Evolutionary conservation across 2,797 vertebrate genomes (phyloP), one percentile per base, ranked within the genome.

Genomic region (Pyrrhura leucotis): DNA sequence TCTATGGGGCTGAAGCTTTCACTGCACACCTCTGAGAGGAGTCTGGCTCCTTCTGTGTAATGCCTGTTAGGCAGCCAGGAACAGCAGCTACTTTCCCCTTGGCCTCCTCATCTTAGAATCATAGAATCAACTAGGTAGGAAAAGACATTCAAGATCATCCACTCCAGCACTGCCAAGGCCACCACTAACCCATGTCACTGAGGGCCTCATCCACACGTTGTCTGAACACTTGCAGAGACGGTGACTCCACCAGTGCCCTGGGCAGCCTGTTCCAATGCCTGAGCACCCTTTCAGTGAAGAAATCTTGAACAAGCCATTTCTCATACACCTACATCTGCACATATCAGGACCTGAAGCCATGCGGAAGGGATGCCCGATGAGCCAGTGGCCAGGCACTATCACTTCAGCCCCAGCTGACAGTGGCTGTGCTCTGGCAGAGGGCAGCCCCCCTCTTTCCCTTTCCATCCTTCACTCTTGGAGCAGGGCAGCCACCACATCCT

Each of bases 261-360:
- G n/a, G 54, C n/a, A 23, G 21, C 21, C 9, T 33, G 13, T 56
- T 56, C n/a, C 54, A 56, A 15, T 7, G 31, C 54, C 54, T 33
- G n/a, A 23, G n/a, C 20, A 5, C n/a, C 20, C 54, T 56, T 10
- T 33, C n/a, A 14, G n/a, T 23, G 54, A 15, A 56, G 54, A 33
- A 56, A 56, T 56, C 22, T 11, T 39, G 16, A 54, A 22, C 19
- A 44, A 33, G 13, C 23, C 15, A 47, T 47, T 37, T 77, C 35
- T 84, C 48, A 29, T 6, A 12, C 8, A 22, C 40, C 39, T 48
- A 12, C 12, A 28, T n/a, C 48, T 66, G 61, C 25, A 5, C 11
- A 1, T 11, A 31, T 2, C 0, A 0, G n/a, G 29, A 59, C 8
- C 29, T 13, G 31, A 75, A 82, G 35, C 23, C 1, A 0, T 1